phyloP scores from a whole-genome alignment of 2,888 invertebrate genomes.

The Hirtodrosophila trivittata region DNA sequence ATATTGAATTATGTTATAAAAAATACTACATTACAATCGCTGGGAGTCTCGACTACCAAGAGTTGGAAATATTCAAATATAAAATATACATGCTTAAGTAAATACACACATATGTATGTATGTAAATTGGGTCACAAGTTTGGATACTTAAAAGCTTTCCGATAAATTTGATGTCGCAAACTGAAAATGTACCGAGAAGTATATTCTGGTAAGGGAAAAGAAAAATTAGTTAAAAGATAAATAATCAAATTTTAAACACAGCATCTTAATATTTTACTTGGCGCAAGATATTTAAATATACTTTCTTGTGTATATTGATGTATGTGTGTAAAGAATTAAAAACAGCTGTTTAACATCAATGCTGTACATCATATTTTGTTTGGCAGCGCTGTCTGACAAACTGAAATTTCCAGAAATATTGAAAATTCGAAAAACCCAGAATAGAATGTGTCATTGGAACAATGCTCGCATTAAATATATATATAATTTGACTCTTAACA shows the following conservation, averaged over 20 bases:
- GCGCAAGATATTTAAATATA: not conserved
- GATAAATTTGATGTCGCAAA: conserved; percentile 7
- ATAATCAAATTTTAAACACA: not conserved
- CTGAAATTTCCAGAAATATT: not conserved
- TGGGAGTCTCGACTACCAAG: conserved; percentile 31
- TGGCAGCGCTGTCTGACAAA: not conserved
- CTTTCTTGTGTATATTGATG: conserved; percentile 2
- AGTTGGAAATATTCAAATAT: too few relatives aligned
- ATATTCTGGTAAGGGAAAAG: too few relatives aligned
- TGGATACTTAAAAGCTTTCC: conserved; percentile 13
- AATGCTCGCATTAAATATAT: not conserved
- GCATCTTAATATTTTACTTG: not conserved
- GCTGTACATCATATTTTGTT: conserved; percentile 2
- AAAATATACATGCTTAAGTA: not conserved
- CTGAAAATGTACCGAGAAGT: too few relatives aligned
- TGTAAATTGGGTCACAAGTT: conserved; percentile 1
- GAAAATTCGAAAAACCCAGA: not conserved
- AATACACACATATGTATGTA: conserved; percentile 3
- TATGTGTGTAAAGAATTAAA: not conserved
- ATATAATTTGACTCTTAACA: not conserved
- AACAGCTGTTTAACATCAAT: conserved; percentile 38
- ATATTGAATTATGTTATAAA: conserved; percentile 41
- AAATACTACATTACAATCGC: conserved; percentile 23
- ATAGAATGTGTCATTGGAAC: conserved; percentile 4
- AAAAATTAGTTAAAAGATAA: too few relatives aligned